Conservation (phyloP, 1,140 invertebrate genomes). For the Lutraria rhynchaena region DNA sequence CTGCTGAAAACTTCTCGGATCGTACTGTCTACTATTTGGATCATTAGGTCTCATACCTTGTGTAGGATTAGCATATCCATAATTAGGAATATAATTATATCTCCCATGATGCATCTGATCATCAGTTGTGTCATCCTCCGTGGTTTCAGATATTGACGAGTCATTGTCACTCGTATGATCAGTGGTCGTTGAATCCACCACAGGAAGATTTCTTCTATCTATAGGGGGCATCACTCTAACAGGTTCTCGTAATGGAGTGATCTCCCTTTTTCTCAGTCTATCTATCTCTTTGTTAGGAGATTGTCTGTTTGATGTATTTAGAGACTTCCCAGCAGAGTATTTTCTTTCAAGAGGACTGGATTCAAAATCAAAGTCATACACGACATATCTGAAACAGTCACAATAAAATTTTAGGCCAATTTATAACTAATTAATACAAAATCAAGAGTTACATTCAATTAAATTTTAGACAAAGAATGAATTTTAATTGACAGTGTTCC, state of each 20-base stretch:
- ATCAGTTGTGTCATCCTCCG: conserved; percentile 50
- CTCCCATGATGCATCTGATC: conserved; percentile 16
- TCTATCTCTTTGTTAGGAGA: conserved; percentile 45
- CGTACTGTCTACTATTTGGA: conserved; percentile 30
- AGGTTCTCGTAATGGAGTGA: conserved; percentile 52
- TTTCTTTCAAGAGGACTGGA: conserved; percentile 37
- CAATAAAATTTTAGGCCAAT: too few species aligned
- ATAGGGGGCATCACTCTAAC: conserved; percentile 34
- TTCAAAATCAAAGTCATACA: conserved; percentile 58
- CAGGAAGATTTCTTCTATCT: conserved; percentile 6
- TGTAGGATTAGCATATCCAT: conserved; percentile 7
- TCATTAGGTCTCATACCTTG: neutral
- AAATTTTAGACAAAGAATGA: too few species aligned
- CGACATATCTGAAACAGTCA: conserved; percentile 52
- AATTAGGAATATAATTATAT: conserved; percentile 18
- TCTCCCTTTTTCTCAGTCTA: conserved; percentile 46
- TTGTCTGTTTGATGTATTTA: conserved; percentile 16
- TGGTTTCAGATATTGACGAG: conserved; percentile 47
- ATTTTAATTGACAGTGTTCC: too few species aligned
- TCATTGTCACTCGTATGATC: conserved; percentile 60
- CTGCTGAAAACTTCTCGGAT: conserved; percentile 41
- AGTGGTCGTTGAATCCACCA: conserved; percentile 35
- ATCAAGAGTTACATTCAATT: too few species aligned
- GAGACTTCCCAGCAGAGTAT: conserved; percentile 43
- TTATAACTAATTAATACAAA: too few species aligned